A percentile compares a stretch with the other conserved stretches of the same genome.
Conservation (phyloP, 2,888 invertebrate species). For the Onthophagus sagittarius region DNA sequence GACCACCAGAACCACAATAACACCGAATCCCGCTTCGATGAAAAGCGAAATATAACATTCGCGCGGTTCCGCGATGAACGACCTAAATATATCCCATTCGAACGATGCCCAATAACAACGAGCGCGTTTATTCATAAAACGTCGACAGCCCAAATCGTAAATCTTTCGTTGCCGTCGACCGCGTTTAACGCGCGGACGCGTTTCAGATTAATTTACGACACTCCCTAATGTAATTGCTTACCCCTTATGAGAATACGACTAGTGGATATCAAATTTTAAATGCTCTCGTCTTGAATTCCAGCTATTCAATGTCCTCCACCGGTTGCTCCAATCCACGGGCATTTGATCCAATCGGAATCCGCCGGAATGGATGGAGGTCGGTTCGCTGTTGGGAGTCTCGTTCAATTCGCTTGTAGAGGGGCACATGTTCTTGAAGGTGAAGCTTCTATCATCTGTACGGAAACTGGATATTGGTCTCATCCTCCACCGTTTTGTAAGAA, state of each 20-base stretch:
- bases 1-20: background rate
- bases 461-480: constrained; percentile 85
- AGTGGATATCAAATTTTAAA: background rate
- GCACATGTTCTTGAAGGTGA: constrained; percentile 71
- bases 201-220: background rate
- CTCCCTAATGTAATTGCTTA: background rate
- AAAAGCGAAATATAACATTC: background rate
- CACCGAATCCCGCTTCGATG: background rate
- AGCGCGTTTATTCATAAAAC: background rate
- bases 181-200: background rate
- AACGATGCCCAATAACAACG: background rate
- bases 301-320: constrained; percentile 82
- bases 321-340: constrained; percentile 67
- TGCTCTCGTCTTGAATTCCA: constrained; percentile 41
- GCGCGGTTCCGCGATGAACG: background rate
- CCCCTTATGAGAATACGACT: too few species aligned
- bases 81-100: background rate
- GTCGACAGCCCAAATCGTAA: background rate
- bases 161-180: background rate
- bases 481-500: constrained; percentile 75
- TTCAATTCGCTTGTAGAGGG: constrained; percentile 71
- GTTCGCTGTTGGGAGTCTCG: constrained; percentile 75
- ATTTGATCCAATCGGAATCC: constrained; percentile 54
- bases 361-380: constrained; percentile 57
- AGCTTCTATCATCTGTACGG: constrained; percentile 79